Evolutionary conservation across 2,888 invertebrate genomes (phyloP).

Genomic region (Zygaena filipendulae): DNA sequence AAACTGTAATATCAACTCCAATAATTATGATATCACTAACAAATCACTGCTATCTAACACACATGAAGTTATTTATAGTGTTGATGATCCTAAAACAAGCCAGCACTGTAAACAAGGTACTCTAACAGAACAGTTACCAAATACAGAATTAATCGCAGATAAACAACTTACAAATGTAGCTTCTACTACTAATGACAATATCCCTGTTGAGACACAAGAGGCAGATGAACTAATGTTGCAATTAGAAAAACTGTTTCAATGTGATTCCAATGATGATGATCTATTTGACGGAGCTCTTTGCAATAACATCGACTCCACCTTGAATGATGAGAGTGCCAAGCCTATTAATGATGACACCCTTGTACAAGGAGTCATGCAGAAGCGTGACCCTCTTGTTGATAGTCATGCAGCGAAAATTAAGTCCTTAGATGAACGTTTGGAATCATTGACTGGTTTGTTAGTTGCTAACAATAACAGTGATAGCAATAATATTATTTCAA

Average conservation of each 20-base stretch:
- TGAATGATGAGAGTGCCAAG: slow-evolving; percentile 21
- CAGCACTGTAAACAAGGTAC: slow-evolving; percentile 1
- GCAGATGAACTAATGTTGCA: slow-evolving; percentile 47
- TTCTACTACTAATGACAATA: slow-evolving; percentile 10
- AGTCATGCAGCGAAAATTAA: slow-evolving; percentile 36
- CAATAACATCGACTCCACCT: slow-evolving; percentile 24
- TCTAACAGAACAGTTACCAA: neutral
- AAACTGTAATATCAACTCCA: slow-evolving; percentile 5
- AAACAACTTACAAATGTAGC: neutral
- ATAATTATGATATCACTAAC: slow-evolving; percentile 5
- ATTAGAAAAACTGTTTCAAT: slow-evolving; percentile 53
- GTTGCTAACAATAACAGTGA: slow-evolving; percentile 23
- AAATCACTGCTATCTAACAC: slow-evolving; percentile 6
- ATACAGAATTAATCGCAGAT: neutral
- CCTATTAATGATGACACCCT: slow-evolving; percentile 16
- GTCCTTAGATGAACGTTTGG: slow-evolving; percentile 44
- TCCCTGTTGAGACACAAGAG: slow-evolving; percentile 30
- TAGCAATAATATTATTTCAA: too few relatives aligned
- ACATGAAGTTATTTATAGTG: slow-evolving; percentile 9
- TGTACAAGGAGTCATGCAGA: slow-evolving; percentile 15
- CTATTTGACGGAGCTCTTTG: slow-evolving; percentile 44
- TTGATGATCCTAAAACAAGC: slow-evolving; percentile 18
- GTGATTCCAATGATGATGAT: slow-evolving; percentile 47
- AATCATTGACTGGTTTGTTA: slow-evolving; percentile 35
- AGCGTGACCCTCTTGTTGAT: slow-evolving; percentile 24